Base-by-base conservation (phyloP, 2,888 invertebrate genomes). In the Clepsis dumicolana region DNA sequence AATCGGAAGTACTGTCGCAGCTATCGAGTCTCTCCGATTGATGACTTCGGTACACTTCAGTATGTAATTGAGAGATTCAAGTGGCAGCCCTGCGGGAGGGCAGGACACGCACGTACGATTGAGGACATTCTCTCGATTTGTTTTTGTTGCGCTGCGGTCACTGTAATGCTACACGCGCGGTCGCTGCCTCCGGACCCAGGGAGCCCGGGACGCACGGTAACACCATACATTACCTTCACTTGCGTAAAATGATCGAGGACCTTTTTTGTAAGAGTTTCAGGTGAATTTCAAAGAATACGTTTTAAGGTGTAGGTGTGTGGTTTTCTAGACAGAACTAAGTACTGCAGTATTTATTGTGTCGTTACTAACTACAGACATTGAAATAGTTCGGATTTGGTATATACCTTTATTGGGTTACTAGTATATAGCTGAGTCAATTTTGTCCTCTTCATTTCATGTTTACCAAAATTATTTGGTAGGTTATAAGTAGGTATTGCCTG, bases 101-200 rank as follows among this genome's bases (percentile, higher is more conserved):
- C 84, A 83, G 85, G 91, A 88, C 90, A 91, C 90, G 93, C 92
- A 91, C 91, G 93, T 92, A 91, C 91, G 89, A 93, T 92, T 90
- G 91, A 91, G 90, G 90, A 91, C 90, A 89, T 82, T 82, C 84
- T 89, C 88, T 90, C 82, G 78, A 81, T 82, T 90, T 91, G 89
- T 91, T 93, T 91, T 93, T 91, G 88, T 93, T 91, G 85, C 77
- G 79, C 80, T 91, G 92, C 89, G 93, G 93, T 93, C 90, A 88
- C 83, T 77, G 91, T 89, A 91, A 91, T 84, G 86, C 83, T 84
- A 93, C 84, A 86, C 89, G 85, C 79, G 74, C 76, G 78, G 73
- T 73, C 70, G 73, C 72, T 74, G 72, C 75, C 76, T 77, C 74
- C 72, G n/a, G n/a, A n/a, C n/a, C n/a, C n/a, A n/a, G n/a, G n/a